Evolutionary conservation across 2,797 vertebrate species (phyloP), one percentile per base, ranked within the genome.

Genomic region (Ispidina lecontei): DNA sequence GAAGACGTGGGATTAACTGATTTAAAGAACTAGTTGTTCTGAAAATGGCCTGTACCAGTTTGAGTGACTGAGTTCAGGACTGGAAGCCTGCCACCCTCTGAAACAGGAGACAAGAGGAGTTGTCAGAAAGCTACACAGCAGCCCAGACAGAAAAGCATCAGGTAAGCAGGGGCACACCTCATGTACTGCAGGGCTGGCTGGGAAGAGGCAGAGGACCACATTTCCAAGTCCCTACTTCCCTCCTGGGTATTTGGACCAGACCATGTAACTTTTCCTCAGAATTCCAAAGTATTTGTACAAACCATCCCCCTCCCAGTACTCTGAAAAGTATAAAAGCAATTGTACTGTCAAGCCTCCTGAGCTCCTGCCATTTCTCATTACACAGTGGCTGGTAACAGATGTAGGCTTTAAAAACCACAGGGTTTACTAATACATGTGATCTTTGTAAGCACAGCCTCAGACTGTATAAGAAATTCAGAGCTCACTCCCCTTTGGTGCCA

Each of bases 1-100:
- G 49, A 59, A 87, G 52, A 68, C 82, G 90, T 87, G 86, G 62
- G 90, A 94, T 95, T 92, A 95, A 82, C 68, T 12, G 62, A 87
- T 87, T 85, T 93, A 74, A 74, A 91, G 37, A 90, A 84, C 68
- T 77, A 91, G 14, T 93, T 84, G 37, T 39, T 39, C 37, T 39
- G 37, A 39, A 39, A 39, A 39, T 39, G 74, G 58, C 31, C 83
- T 84, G 85, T 67, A 84, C 73, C 63, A 84, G 37, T 90, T 5
- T 25, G 74, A 84, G 54, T n/a, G 37, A 78, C 0, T 68, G 75
- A 71, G 87, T 29, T 79, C 54, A 73, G 17, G 58, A 71, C 46
- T 87, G 54, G 81, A 87, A 87, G 68, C 26, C 64, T 91, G 47
- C 39, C 68, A 68, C 23, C 31, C 43, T 35, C 60, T 51, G 33